Base-by-base conservation (phyloP, 2,797 vertebrate genomes). In the Pipistrellus pygmaeus region DNA sequence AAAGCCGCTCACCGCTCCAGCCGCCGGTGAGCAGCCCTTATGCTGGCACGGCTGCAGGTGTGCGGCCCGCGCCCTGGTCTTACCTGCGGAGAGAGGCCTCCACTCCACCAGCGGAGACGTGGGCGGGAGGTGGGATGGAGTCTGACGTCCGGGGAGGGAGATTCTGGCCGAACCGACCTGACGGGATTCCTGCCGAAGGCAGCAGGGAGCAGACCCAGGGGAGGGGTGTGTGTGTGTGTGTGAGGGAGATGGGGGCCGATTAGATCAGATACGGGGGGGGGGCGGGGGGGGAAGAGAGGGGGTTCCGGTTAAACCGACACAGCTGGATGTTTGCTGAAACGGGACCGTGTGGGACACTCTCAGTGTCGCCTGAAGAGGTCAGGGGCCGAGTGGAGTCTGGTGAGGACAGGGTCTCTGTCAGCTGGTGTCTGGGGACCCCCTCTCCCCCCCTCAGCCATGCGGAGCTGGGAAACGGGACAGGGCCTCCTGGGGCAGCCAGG, bases 121-220 rank as follows among this genome's bases (percentile, higher is more conserved):
- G 38, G 32, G n/a, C 11, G n/a, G 23, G 0, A 21, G 17, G 13
- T 51, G 4, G 27, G 62, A 17, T 66, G 81, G 81, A 78, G 35
- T 20, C 14, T 85, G 64, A 6, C 23, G 13, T 62, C 5, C 2
- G 44, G 44, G 15, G 10, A 20, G 62, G 64, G 72, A 51, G n/a
- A 35, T 71, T 69, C 35, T 69, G 53, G 32, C 41, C 8, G 27
- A 85, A 78, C 72, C 0, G 3, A 78, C 53, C 73, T 2, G 60
- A 85, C 32, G 3, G 44, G 55, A 62, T 72, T 64, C 81, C 53
- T 72, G 92, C 73, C 51, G 64, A 72, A 35, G 92, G 62, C 62
- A 71, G 41, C 51, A 25, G 7, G 11, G 9, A 32, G 32, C 35
- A 20, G 53, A 53, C 64, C 7, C 38, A 23, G n/a, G 18, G 17